Conservation (phyloP, 2,888 invertebrate species). For the Oithona nana region DNA sequence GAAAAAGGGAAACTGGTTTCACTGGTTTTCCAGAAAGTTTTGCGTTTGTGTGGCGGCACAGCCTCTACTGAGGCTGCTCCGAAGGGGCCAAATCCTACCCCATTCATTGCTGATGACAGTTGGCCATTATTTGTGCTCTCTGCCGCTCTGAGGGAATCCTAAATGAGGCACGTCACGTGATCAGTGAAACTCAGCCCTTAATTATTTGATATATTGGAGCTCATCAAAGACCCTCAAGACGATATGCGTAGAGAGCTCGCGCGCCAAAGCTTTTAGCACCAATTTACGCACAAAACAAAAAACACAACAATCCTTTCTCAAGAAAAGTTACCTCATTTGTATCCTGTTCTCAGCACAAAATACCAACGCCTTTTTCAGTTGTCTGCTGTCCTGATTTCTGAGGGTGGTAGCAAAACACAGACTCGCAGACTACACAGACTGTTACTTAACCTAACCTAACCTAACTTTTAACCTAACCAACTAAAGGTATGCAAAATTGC, state of each 20-base stretch:
- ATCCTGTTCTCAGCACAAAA: too few relatives aligned
- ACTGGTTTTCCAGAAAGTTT: background rate
- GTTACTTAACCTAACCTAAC: too few relatives aligned
- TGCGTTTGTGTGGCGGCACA: background rate
- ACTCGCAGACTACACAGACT: too few relatives aligned
- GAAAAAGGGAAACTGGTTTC: background rate
- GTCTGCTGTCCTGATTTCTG: too few relatives aligned
- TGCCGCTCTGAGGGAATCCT: background rate
- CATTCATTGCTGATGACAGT: background rate
- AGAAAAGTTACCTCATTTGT: background rate
- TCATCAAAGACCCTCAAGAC: background rate
- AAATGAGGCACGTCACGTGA: background rate
- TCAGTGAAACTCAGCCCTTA: conserved; percentile 2
- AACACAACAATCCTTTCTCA: background rate
- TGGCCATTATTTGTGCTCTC: background rate
- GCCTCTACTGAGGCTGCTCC: background rate
- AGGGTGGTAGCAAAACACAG: too few relatives aligned
- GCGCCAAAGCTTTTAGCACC: background rate
- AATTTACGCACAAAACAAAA: background rate
- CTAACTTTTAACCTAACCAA: too few relatives aligned
- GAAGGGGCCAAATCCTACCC: background rate
- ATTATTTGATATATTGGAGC: conserved; percentile 10
- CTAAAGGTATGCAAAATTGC: too few relatives aligned
- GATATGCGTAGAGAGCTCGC: background rate
- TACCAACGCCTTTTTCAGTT: too few relatives aligned